Base-by-base conservation (phyloP, 2,888 invertebrate species). In the Eueremaeus valkanovi region DNA sequence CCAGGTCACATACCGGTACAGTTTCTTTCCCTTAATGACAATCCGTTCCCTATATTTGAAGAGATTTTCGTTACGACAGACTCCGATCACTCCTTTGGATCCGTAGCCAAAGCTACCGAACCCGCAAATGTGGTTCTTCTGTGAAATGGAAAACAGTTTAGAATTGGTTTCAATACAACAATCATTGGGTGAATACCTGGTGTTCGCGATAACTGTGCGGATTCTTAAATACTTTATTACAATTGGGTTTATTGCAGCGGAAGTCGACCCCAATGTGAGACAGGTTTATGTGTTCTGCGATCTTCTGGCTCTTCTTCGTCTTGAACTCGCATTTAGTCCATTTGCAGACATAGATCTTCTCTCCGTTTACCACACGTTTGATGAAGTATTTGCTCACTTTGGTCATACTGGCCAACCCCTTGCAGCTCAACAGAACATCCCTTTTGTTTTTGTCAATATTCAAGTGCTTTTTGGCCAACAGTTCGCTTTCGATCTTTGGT, bases 31-130 rank as follows among this genome's bases (percentile, higher is more conserved):
- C 0, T 45, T 42, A 27, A 70, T 42, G 2, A 70, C 21, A 1
- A 70, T 45, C 13, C 45, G n/a, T 18, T 70, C 45, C 16, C 70
- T 24, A 16, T 70, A 70, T 70, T 70, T 70, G 18, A 27, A 27
- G 3, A 70, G 42, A 70, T 70, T 70, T 45, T 70, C 70, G 27
- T 70, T 70, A 70, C 70, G 70, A 70, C 70, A 70, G 29, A 70
- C 70, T 16, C 70, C 70, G 45, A 70, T 70, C 70, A 70, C 70
- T 11, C 45, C 45, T 24, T 70, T 45, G 21, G 63, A 66, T 8
- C 70, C 70, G 13, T 70, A 70, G 18, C 70, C 70, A 70, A 66
- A 66, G 9, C 8, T 42, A 27, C 70, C 70, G 70, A 70, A 70
- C 1, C 70, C 70, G 27, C 70, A 70, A 27, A 70, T 70, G 13